phyloP scores from a whole-genome alignment of 2,113 vertebrate species.

The Nothocercus julius region DNA sequence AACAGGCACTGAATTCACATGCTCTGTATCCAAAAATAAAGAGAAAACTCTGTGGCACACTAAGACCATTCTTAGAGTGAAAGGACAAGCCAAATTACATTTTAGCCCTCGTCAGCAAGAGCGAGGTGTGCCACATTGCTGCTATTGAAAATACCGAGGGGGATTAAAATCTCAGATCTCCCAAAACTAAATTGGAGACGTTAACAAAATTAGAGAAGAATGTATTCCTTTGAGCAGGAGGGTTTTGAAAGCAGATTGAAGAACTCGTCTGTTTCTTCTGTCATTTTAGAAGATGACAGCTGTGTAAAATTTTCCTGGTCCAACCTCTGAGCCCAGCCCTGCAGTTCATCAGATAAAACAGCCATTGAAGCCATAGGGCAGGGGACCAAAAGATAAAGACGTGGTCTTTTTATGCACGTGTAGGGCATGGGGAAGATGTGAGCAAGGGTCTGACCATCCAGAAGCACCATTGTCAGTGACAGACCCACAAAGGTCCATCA shows the following conservation, averaged over 20 bases:
- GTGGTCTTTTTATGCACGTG: background rate
- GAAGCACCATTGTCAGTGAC: accelerated
- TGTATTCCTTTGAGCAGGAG: background rate
- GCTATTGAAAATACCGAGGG: background rate
- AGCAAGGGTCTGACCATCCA: accelerated
- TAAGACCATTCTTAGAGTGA: constrained; percentile 14
- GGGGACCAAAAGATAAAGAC: background rate
- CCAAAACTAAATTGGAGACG: background rate
- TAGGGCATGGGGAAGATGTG: accelerated
- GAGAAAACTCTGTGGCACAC: background rate
- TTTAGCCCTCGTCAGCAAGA: background rate
- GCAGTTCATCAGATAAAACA: background rate
- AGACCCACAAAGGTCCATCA: background rate
- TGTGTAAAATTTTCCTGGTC: background rate
- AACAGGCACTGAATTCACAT: background rate
- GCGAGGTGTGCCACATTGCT: background rate
- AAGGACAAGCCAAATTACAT: background rate
- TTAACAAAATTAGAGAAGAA: background rate
- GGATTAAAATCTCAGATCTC: background rate
- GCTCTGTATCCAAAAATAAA: background rate
- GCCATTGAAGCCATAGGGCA: background rate
- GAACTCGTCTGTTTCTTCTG: background rate
- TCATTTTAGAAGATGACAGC: background rate
- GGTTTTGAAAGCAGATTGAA: background rate
- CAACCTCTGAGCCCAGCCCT: background rate